These are phyloP conservation scores for Leptopilina boulardi DNA, from an alignment of 1,140 invertebrate genomes.

Conservation along the genomic window DNA sequence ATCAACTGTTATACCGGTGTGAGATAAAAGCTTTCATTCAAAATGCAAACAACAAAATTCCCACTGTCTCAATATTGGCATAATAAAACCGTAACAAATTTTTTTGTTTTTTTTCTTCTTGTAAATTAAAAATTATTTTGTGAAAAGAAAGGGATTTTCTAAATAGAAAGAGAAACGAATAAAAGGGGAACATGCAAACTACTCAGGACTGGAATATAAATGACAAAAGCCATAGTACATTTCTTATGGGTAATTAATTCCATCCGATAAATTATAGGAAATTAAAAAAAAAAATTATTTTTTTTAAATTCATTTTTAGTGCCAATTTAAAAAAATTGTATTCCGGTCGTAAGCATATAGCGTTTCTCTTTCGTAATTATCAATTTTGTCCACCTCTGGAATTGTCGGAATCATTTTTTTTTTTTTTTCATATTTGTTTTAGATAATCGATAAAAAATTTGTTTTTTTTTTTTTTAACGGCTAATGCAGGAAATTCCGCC, in stretches of 20 bases:
- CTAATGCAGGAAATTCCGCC: slow-evolving; percentile 65
- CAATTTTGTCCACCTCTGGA: slow-evolving; percentile 67
- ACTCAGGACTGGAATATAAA: slow-evolving; percentile 69
- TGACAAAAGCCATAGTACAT: slow-evolving; percentile 67
- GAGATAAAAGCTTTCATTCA: slow-evolving; percentile 15
- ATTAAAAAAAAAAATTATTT: neutral
- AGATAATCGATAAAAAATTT: neutral
- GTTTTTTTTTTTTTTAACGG: slow-evolving; percentile 48
- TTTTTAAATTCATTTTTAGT: slow-evolving; percentile 36
- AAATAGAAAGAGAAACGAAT: slow-evolving; percentile 30
- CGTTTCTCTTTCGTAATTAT: slow-evolving; percentile 53
- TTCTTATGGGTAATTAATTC: slow-evolving; percentile 69
- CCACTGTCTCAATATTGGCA: neutral
- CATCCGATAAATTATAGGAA: neutral
- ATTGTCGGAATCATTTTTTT: slow-evolving; percentile 58
- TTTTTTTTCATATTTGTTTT: neutral
- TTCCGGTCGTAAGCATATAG: slow-evolving; percentile 71
- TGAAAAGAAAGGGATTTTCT: neutral
- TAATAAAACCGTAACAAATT: neutral
- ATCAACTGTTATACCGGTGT: too few relatives aligned
- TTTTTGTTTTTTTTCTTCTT: neutral
- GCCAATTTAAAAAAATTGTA: slow-evolving; percentile 35
- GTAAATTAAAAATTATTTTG: neutral
- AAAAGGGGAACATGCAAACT: slow-evolving; percentile 67
- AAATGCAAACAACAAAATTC: neutral